Conservation (phyloP, 1,140 invertebrate genomes). For the Nasonia giraulti region DNA sequence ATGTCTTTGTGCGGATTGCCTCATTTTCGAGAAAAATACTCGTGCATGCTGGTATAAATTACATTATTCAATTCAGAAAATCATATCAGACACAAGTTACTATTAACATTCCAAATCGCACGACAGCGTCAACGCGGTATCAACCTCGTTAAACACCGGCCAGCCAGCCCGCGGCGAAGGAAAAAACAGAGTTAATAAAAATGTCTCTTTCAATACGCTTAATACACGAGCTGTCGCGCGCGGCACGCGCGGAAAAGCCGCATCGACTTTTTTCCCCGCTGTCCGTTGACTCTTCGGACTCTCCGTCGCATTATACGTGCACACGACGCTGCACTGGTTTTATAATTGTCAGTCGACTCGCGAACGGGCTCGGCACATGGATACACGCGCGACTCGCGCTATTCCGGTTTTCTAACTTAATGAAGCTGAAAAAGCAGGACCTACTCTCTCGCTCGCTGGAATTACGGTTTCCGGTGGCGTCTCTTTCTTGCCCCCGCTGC, state of each 20-base stretch:
- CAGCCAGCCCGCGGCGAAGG: too few relatives aligned
- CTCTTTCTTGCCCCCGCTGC: slow-evolving; percentile 54
- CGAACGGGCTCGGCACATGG: background rate
- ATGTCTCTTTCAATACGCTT: too few relatives aligned
- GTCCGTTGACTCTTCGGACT: background rate
- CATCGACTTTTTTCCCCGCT: slow-evolving; percentile 12
- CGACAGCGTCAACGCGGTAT: too few relatives aligned
- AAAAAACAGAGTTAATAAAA: too few relatives aligned
- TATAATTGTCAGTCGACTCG: slow-evolving; percentile 60
- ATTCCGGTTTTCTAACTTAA: slow-evolving; percentile 61
- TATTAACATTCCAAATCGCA: too few relatives aligned
- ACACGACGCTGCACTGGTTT: slow-evolving; percentile 29
- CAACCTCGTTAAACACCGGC: too few relatives aligned
- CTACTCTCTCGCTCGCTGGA: slow-evolving; percentile 35
- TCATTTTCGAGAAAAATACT: too few relatives aligned
- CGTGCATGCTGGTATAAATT: too few relatives aligned
- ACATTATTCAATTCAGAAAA: too few relatives aligned
- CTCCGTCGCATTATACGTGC: background rate
- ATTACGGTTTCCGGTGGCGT: slow-evolving; percentile 69
- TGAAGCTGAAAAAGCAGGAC: slow-evolving; percentile 56
- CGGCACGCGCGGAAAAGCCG: slow-evolving; percentile 11
- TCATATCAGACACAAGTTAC: too few relatives aligned
- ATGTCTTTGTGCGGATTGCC: too few relatives aligned
- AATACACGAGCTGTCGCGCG: background rate
- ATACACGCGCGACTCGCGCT: background rate